Evolutionary conservation across 2,888 invertebrate genomes (phyloP).

Genomic region (Orchesella flavescens): DNA sequence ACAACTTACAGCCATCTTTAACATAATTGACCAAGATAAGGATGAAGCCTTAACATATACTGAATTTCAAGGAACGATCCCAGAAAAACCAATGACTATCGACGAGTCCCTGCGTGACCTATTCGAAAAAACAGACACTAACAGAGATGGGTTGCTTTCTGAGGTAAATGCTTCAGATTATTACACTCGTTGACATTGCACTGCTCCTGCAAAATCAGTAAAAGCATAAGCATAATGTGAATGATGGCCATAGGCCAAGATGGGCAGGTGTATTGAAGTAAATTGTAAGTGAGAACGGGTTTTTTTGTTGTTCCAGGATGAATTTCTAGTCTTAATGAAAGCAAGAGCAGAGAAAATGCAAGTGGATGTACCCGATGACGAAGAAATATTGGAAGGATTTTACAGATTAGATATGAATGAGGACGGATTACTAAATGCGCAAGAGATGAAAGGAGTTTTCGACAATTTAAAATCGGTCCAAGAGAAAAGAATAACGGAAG

Average conservation of each 20-base stretch:
- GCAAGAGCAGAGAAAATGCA: slow-evolving; percentile 14
- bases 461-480: slow-evolving; percentile 43
- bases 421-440: slow-evolving; percentile 38
- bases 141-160: slow-evolving; percentile 41
- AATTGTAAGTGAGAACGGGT: too few relatives aligned
- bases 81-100: slow-evolving; percentile 27
- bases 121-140: slow-evolving; percentile 42
- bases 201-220: too few relatives aligned
- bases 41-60: slow-evolving; percentile 46
- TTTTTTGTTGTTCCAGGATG: slow-evolving; percentile 34
- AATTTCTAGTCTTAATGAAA: slow-evolving; percentile 46
- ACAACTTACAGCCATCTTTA: slow-evolving; percentile 54
- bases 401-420: slow-evolving; percentile 46
- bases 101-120: slow-evolving; percentile 22
- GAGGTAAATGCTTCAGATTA: too few relatives aligned
- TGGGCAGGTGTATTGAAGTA: too few relatives aligned
- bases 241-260: too few relatives aligned
- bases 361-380: slow-evolving; percentile 5
- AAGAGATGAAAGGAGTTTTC: slow-evolving; percentile 50
- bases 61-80: slow-evolving; percentile 59
- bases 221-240: too few relatives aligned
- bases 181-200: too few relatives aligned
- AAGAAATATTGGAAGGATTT: slow-evolving; percentile 49
- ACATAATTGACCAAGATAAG: slow-evolving; percentile 41
- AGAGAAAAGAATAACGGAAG: slow-evolving; percentile 41